Evolutionary conservation across 2,888 invertebrate species (phyloP).

Genomic region (Synergus umbraculus): DNA sequence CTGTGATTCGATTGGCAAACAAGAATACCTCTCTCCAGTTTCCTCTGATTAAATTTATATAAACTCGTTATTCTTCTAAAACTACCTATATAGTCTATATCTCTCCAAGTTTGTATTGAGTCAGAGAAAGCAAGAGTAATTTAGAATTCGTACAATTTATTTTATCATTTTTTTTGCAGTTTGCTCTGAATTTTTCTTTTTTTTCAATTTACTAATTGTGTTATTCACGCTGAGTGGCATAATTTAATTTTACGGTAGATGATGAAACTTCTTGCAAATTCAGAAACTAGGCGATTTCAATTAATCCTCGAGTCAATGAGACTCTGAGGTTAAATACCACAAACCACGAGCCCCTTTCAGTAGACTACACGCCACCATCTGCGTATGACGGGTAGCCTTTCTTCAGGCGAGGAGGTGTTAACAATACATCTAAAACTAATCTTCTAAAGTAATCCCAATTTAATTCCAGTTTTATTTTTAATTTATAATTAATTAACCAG

Average conservation of each 20-base stretch:
- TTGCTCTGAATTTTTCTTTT: no score
- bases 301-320: background rate
- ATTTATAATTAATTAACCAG: background rate
- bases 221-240: background rate
- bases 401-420: background rate
- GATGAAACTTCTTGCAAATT: background rate
- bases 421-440: background rate
- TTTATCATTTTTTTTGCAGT: no score
- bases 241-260: background rate
- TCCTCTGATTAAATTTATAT: slow-evolving; percentile 37
- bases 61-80: slow-evolving; percentile 30
- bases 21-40: slow-evolving; percentile 26
- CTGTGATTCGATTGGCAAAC: slow-evolving; percentile 29
- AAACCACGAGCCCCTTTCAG: background rate
- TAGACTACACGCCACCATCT: background rate
- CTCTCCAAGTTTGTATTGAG: background rate
- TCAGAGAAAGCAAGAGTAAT: slow-evolving; percentile 8
- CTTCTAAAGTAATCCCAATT: background rate
- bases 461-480: background rate
- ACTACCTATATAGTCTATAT: background rate
- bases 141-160: background rate
- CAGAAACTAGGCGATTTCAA: slow-evolving; percentile 1
- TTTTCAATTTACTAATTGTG: background rate
- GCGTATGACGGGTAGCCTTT: slow-evolving; percentile 10
- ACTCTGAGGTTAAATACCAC: background rate